Evolutionary conservation across 2,797 vertebrate genomes (phyloP), one percentile per base, ranked within the genome.

Genomic region (Bradypodion pumilum): DNA sequence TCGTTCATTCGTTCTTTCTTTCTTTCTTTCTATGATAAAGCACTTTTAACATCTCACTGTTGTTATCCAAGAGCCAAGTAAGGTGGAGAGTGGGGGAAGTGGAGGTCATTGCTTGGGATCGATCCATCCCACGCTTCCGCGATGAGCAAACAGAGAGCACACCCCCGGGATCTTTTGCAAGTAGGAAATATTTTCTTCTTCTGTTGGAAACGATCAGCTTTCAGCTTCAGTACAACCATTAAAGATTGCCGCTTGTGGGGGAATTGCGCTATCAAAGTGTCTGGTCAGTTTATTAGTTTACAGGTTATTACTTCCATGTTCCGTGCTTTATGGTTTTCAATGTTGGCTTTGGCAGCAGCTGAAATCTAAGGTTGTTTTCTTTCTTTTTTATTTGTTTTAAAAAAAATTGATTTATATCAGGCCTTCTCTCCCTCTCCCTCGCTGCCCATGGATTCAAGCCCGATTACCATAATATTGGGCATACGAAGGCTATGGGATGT

Each of bases 251-350:
- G 77, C 91, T 93, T 85, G 82, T 76, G 92, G 89, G 89, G 91
- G 88, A 0, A 0, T 85, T 86, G 87, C 15, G 74, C 90, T 89
- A 88, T 93, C 90, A 65, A 91, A 93, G 87, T 86, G 73, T 89
- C 85, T 84, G 85, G 78, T 89, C 92, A 83, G 88, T 94, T 94
- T 94, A 94, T 94, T 94, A 92, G 91, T 93, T 94, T 94, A 93
- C 90, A 91, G 93, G 89, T 93, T 94, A 94, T 94, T 94, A 91
- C 91, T 94, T 92, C 82, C n/a, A 68, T 25, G 74, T 8, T 49
- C 35, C 13, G 40, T 69, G 66, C 82, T 78, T 62, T 6, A 72
- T 84, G 23, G 52, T 72, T 84, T 78, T 44, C 52, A 72, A 13
- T 35, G 75, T 62, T 84, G 25, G 40, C 72, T 78, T 72, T 84